phyloP scores from a whole-genome alignment of 2,113 vertebrate genomes.

The Oxyruncus cristatus region DNA sequence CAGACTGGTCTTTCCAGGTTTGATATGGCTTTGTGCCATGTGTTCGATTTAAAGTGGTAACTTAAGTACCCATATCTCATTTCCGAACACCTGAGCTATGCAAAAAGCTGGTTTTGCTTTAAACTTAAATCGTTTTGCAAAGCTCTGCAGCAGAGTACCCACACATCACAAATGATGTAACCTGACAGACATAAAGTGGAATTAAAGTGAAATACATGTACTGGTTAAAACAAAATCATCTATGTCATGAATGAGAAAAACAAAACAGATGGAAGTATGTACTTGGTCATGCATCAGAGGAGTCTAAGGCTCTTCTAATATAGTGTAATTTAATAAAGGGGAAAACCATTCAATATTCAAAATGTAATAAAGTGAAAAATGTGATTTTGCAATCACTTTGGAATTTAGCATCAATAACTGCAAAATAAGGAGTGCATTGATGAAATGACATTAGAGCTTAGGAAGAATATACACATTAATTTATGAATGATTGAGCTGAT shows the following conservation, averaged over 20 bases:
- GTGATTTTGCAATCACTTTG: conserved; percentile 62
- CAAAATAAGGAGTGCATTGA: conserved; percentile 45
- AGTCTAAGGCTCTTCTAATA: conserved; percentile 65
- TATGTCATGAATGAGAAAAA: conserved; percentile 69
- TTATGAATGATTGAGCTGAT: conserved; percentile 33
- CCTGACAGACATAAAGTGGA: conserved; percentile 71
- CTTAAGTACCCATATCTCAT: not conserved
- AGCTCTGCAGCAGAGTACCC: conserved; percentile 14
- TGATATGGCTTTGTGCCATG: not conserved
- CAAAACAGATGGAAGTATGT: conserved; percentile 69
- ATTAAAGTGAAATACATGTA: conserved; percentile 64
- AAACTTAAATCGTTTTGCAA: conserved; percentile 5
- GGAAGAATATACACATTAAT: conserved; percentile 14
- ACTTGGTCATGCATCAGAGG: conserved; percentile 71
- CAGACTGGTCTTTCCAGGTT: not conserved
- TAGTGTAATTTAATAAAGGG: conserved; percentile 67
- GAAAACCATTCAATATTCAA: conserved; percentile 46
- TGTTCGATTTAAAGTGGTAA: not conserved
- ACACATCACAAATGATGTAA: conserved; percentile 65
- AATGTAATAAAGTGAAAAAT: conserved; percentile 69
- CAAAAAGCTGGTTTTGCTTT: conserved; percentile 69
- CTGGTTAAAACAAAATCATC: conserved; percentile 70
- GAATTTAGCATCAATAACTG: conserved; percentile 70
- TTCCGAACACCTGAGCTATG: not conserved
- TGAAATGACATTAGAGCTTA: conserved; percentile 38